These are phyloP conservation scores for Eulimnadia texana DNA, from an alignment of 1,140 invertebrate genomes.

Conservation along the genomic window DNA sequence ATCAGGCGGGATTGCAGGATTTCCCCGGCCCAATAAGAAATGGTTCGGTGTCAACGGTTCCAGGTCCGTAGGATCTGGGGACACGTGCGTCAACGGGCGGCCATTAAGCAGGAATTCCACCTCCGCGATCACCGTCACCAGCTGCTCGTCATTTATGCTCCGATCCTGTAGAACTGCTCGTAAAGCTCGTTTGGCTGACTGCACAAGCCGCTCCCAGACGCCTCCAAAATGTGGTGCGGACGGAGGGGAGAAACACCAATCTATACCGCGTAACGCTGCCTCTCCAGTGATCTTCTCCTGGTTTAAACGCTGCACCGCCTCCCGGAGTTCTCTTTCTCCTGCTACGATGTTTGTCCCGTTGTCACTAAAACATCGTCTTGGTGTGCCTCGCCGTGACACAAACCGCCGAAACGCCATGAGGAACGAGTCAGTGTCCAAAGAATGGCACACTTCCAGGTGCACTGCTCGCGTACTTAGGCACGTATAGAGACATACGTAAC, in stretches of 20 bases:
- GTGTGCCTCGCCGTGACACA: constrained; percentile 7
- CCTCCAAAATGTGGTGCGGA: constrained; percentile 20
- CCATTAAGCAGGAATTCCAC: constrained; percentile 21
- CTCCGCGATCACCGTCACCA: constrained; percentile 16
- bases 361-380: constrained; percentile 16
- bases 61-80: constrained; percentile 1
- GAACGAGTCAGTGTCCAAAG: constrained; percentile 15
- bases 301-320: neutral
- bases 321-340: constrained; percentile 2
- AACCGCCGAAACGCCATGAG: constrained; percentile 14
- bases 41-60: constrained; percentile 8
- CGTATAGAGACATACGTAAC: constrained; percentile 17
- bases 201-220: constrained; percentile 21
- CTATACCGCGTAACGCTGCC: constrained; percentile 12
- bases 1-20: constrained; percentile 6
- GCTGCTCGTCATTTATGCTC: constrained; percentile 14
- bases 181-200: neutral
- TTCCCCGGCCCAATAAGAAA: constrained; percentile 10
- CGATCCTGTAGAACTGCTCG: constrained; percentile 7
- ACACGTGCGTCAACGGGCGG: constrained; percentile 13
- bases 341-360: constrained; percentile 16
- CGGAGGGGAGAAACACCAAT: constrained; percentile 20
- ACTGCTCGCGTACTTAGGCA: constrained; percentile 19
- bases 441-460: constrained; percentile 20
- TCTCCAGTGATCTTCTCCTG: neutral